A percentile compares a stretch with the other conserved stretches of the same genome.
Evolutionary conservation across 2,888 invertebrate genomes (phyloP).

Genomic region (Blastobasis lacticolella): DNA sequence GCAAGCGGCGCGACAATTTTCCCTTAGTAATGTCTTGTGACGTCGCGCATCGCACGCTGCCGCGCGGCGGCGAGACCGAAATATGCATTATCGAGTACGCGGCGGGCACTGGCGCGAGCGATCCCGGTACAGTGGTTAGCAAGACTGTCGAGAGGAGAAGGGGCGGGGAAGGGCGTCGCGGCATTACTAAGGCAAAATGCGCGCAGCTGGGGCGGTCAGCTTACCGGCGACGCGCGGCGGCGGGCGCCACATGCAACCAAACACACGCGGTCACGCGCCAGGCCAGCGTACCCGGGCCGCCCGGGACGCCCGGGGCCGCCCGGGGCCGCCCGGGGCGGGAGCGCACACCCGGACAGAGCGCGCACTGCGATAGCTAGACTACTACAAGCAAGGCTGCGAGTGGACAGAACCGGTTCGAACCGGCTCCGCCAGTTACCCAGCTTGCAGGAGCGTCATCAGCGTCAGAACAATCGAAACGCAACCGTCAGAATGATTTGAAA

Average conservation of each 20-base stretch:
- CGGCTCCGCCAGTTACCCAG: too few relatives aligned
- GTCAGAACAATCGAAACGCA: too few relatives aligned
- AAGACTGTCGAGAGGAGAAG: slow-evolving; percentile 30
- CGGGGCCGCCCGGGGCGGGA: not conserved
- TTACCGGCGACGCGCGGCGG: slow-evolving; percentile 40
- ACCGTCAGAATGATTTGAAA: too few relatives aligned
- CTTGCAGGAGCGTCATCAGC: too few relatives aligned
- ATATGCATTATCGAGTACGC: slow-evolving; percentile 54
- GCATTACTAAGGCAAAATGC: slow-evolving; percentile 68
- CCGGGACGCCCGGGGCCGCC: not conserved
- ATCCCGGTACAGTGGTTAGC: not conserved
- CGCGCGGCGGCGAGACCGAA: slow-evolving; percentile 49
- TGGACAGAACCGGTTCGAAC: too few relatives aligned
- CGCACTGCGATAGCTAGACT: too few relatives aligned
- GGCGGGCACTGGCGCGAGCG: not conserved
- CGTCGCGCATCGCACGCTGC: slow-evolving; percentile 13
- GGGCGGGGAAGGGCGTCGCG: slow-evolving; percentile 10
- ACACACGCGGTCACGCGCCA: slow-evolving; percentile 23
- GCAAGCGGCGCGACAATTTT: slow-evolving; percentile 59
- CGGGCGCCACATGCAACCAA: slow-evolving; percentile 55
- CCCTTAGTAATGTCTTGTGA: slow-evolving; percentile 68
- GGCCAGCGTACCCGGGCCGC: slow-evolving; percentile 1
- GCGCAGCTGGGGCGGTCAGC: slow-evolving; percentile 33
- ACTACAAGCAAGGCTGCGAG: too few relatives aligned
- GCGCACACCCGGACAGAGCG: too few relatives aligned